Base-by-base conservation (phyloP, 1,140 invertebrate species). In the Drosophila insularis region DNA sequence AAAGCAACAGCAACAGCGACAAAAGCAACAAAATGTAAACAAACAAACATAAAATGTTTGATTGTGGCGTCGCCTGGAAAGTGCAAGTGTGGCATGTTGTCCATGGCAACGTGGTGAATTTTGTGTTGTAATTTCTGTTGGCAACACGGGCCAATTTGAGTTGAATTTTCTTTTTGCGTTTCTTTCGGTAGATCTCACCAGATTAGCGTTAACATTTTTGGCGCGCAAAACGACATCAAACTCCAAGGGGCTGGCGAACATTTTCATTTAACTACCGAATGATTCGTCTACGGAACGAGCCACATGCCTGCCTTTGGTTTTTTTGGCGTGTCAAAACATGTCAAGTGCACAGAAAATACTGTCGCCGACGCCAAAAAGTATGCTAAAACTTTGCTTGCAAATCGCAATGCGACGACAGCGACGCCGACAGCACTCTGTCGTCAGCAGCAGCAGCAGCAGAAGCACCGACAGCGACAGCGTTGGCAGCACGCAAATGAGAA, bases 311-410 rank as follows among this genome's bases (percentile, higher is more conserved):
- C 23, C 35, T 13, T 37, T 27, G 27, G 35, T 10, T 4, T 37
- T 37, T 17, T 21, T 55, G 53, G 75, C 71, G 82, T 86, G 82
- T 86, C 82, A 86, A 86, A 86, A 86, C 82, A 86, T 86, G 82
- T 86, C 82, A 86, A 86, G 82, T 86, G 82, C 82, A 87, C 82
- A 79, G 79, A 82, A 86, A 87, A 86, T 87, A 86, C 82, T 86
- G 82, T 86, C 82, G 82, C 75, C 82, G 63, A 79, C 66, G 50
- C 85, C 68, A 69, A 35, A 35, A 35, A 35, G 79, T 79, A 68
- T 87, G 79, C 76, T 70, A 73, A 79, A 87, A 86, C 79, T 87
- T 86, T 81, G 71, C 65, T 68, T 59, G 63, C 71, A 81, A 81
- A 78, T 86, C 82, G 81, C 81, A 86, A 53, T 87, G 81, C 81